Conservation (phyloP, 2,888 invertebrate genomes). For the Aporophyla lueneburgensis region DNA sequence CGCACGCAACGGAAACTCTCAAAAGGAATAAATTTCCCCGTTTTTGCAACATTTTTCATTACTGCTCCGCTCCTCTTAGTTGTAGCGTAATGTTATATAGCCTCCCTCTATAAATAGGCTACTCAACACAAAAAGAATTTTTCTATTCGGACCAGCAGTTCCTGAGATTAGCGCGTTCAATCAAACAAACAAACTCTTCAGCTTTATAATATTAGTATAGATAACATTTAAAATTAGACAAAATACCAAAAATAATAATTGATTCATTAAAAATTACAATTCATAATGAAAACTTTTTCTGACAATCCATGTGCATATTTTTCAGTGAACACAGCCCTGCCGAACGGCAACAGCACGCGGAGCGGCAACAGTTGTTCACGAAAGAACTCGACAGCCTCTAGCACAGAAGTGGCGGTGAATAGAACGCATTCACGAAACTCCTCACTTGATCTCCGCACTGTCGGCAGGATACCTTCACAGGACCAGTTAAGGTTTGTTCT, state of each 20-base stretch:
- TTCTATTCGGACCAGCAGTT: too few relatives aligned
- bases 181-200: too few relatives aligned
- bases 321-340: constrained; percentile 80
- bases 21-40: too few relatives aligned
- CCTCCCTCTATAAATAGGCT: too few relatives aligned
- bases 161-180: too few relatives aligned
- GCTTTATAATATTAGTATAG: too few relatives aligned
- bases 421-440: constrained; percentile 95
- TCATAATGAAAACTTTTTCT: background rate
- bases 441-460: constrained; percentile 94
- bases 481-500: constrained; percentile 85
- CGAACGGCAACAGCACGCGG: constrained; percentile 76
- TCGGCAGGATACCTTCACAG: constrained; percentile 88
- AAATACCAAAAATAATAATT: background rate
- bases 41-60: too few relatives aligned
- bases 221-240: background rate
- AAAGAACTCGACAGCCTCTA: constrained; percentile 86
- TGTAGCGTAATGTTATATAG: too few relatives aligned
- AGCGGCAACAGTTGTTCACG: constrained; percentile 82
- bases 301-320: constrained; percentile 48
- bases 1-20: too few relatives aligned
- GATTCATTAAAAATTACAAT: background rate
- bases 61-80: too few relatives aligned
- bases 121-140: too few relatives aligned
- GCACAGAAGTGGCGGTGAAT: constrained; percentile 80